A percentile compares a stretch with the other conserved stretches of the same genome.
phyloP scores from a whole-genome alignment of 2,888 invertebrate species.

The Bhutanitis thaidina region DNA sequence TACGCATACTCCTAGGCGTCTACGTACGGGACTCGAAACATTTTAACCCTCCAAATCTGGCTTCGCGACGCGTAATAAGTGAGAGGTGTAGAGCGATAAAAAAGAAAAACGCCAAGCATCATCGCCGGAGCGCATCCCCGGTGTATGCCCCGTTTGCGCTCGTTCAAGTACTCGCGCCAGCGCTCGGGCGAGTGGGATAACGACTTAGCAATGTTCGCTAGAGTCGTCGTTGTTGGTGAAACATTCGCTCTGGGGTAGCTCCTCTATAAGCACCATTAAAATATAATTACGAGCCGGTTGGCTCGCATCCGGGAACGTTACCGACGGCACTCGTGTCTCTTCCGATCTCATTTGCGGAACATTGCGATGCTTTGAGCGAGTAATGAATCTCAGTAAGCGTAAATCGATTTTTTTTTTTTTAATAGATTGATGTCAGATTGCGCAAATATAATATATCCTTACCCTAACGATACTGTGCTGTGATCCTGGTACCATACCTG shows the following conservation, averaged over 20 bases:
- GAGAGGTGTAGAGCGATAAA: too few relatives aligned
- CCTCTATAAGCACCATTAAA: neutral
- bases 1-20: too few relatives aligned
- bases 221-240: neutral
- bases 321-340: neutral
- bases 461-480: too few relatives aligned
- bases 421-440: too few relatives aligned
- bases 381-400: neutral
- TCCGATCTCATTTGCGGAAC: neutral
- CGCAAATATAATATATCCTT: too few relatives aligned
- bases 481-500: too few relatives aligned
- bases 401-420: too few relatives aligned
- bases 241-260: neutral
- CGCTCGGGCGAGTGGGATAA: conserved; percentile 5
- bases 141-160: conserved; percentile 29
- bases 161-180: conserved; percentile 4
- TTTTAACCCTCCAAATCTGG: neutral
- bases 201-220: neutral
- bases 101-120: neutral
- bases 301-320: neutral
- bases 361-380: neutral
- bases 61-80: neutral
- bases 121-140: neutral
- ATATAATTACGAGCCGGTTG: neutral
- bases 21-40: too few relatives aligned